These are phyloP conservation scores for Lanius collurio DNA, from an alignment of 2,113 vertebrate genomes.

Conservation along the genomic window DNA sequence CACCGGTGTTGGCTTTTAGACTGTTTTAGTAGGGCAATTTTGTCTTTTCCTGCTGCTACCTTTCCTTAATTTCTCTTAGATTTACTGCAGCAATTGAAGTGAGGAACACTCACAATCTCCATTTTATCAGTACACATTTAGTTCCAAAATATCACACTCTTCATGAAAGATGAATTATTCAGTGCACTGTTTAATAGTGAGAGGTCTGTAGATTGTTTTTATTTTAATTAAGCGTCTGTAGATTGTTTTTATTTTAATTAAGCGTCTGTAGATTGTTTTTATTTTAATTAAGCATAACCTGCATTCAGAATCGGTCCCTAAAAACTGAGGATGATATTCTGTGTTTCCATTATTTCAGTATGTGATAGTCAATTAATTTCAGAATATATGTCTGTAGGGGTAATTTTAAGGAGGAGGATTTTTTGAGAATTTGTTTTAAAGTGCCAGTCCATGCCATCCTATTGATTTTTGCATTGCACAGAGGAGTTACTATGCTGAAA, in stretches of 20 bases:
- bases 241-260: too few species aligned
- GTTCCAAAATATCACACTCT: neutral
- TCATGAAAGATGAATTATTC: slow-evolving; percentile 53
- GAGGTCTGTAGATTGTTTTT: neutral
- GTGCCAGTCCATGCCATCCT: neutral
- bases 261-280: neutral
- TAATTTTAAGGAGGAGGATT: neutral
- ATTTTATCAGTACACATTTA: slow-evolving; percentile 11
- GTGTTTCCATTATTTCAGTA: neutral
- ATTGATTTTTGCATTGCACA: neutral
- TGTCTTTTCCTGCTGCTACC: slow-evolving; percentile 8
- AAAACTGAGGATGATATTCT: neutral
- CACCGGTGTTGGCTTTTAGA: neutral
- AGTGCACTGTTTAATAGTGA: slow-evolving; percentile 13
- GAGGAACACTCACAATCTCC: neutral
- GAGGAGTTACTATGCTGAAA: neutral
- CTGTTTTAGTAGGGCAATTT: slow-evolving; percentile 1
- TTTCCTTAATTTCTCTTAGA: slow-evolving; percentile 30
- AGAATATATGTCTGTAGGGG: neutral
- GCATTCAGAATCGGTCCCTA: neutral
- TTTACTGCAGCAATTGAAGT: slow-evolving; percentile 21
- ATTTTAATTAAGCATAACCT: slow-evolving; percentile 52
- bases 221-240: neutral
- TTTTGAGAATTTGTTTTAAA: neutral
- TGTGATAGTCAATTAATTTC: neutral